Conservation (phyloP, 2,888 invertebrate species). For the Acleris emargana region DNA sequence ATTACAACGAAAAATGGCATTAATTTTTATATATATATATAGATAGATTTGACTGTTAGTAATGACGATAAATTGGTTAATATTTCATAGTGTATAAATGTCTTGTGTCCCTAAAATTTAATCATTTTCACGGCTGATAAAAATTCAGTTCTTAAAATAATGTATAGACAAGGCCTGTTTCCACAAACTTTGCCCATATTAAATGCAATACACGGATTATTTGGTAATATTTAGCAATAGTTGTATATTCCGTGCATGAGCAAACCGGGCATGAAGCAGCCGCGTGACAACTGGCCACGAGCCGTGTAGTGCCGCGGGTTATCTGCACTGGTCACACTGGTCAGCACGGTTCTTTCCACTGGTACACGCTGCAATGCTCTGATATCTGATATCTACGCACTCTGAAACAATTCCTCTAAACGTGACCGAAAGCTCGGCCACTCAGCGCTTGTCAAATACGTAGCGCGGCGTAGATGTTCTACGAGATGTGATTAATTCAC, state of each 20-base stretch:
- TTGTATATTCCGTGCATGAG: not conserved
- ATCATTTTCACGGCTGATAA: too few relatives aligned
- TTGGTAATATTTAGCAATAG: too few relatives aligned
- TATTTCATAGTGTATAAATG: too few relatives aligned
- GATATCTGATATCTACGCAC: slow-evolving; percentile 17
- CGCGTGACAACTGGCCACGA: slow-evolving; percentile 13
- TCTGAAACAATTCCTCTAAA: not conserved
- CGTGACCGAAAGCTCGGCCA: not conserved
- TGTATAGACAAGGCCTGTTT: too few relatives aligned
- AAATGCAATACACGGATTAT: too few relatives aligned
- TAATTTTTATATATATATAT: too few relatives aligned
- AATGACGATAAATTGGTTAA: too few relatives aligned
- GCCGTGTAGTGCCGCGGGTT: slow-evolving; percentile 16
- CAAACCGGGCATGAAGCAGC: not conserved
- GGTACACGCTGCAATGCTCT: slow-evolving; percentile 25
- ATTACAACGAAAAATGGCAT: too few relatives aligned
- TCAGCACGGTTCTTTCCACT: slow-evolving; percentile 25
- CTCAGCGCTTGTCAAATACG: slow-evolving; percentile 1
- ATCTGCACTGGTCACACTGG: slow-evolving; percentile 8
- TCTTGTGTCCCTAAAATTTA: too few relatives aligned
- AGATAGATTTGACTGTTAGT: too few relatives aligned
- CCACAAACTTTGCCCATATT: too few relatives aligned
- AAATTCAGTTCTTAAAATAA: too few relatives aligned
- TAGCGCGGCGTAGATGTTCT: slow-evolving; percentile 26
- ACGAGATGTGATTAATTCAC: slow-evolving; percentile 7